phyloP scores from a whole-genome alignment of 2,113 vertebrate species.

The Nasalis larvatus region DNA sequence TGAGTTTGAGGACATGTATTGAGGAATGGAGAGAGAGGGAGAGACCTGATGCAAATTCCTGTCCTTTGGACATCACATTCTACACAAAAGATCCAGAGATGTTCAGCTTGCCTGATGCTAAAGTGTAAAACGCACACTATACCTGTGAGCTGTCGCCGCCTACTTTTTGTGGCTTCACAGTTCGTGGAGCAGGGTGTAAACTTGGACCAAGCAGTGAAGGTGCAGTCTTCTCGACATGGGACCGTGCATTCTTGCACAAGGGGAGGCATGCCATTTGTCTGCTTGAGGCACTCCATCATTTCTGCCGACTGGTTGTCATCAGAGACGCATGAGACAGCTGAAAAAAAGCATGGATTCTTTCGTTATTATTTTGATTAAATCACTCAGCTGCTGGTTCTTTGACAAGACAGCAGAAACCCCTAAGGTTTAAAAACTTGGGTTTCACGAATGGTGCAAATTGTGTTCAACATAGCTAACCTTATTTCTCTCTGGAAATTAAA shows the following conservation, averaged over 20 bases:
- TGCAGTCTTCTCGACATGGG: constrained; percentile 94
- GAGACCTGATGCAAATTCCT: neutral
- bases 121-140: neutral
- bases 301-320: constrained; percentile 83
- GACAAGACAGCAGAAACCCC: neutral
- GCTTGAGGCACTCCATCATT: constrained; percentile 87
- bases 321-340: constrained; percentile 90
- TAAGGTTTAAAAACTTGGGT: constrained; percentile 5
- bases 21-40: neutral
- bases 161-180: constrained; percentile 87
- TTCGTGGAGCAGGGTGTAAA: constrained; percentile 89
- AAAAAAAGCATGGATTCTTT: constrained; percentile 35
- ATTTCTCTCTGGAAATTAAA: constrained; percentile 57
- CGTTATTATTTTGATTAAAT: constrained; percentile 34
- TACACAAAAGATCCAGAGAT: neutral
- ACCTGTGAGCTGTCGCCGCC: constrained; percentile 92
- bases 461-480: constrained; percentile 21
- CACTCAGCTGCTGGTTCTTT: neutral
- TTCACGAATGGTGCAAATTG: neutral
- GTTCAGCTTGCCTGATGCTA: neutral
- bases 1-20: neutral
- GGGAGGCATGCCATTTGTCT: constrained; percentile 88
- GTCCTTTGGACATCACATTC: neutral
- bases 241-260: constrained; percentile 88
- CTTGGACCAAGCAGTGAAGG: constrained; percentile 94